Percentiles rank a stretch among this genome's conserved stretches.
These are phyloP conservation scores for Oenanthe melanoleuca DNA, from an alignment of 2,113 vertebrate species.

Conservation along the genomic window DNA sequence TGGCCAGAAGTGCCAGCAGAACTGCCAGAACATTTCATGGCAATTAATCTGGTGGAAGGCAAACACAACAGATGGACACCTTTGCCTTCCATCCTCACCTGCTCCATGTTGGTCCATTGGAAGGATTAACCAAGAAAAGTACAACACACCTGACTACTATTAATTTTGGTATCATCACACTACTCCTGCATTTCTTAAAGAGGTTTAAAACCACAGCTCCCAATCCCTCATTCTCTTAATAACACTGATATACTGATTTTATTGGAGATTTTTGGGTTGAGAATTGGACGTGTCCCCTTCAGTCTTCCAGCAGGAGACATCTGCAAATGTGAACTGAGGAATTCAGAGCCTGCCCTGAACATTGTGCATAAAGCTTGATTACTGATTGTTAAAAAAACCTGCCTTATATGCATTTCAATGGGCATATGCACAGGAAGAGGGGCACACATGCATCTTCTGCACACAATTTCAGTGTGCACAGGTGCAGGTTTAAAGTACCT, in stretches of 20 bases:
- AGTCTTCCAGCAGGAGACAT: neutral
- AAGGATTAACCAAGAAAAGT: neutral
- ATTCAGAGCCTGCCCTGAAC: neutral
- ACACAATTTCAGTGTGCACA: neutral
- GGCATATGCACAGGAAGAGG: neutral
- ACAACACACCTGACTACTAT: neutral
- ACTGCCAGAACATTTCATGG: neutral
- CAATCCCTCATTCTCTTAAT: neutral
- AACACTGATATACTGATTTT: neutral
- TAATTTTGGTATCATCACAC: neutral
- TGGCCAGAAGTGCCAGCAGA: neutral
- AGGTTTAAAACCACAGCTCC: neutral
- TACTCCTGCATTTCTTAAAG: neutral
- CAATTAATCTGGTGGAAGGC: neutral
- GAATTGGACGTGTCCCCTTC: neutral
- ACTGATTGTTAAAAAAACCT: neutral
- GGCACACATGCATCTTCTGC: neutral
- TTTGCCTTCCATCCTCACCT: neutral
- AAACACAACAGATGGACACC: neutral
- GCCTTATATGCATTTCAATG: neutral
- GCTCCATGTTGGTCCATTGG: neutral
- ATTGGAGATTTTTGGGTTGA: neutral
- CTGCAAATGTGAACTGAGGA: neutral
- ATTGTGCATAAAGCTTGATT: neutral
- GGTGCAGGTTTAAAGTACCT: constrained; percentile 1